A percentile compares a stretch with the other conserved stretches of the same genome.
Conservation (phyloP, 2,888 invertebrate species). For the Sarcophaga subvicina region DNA sequence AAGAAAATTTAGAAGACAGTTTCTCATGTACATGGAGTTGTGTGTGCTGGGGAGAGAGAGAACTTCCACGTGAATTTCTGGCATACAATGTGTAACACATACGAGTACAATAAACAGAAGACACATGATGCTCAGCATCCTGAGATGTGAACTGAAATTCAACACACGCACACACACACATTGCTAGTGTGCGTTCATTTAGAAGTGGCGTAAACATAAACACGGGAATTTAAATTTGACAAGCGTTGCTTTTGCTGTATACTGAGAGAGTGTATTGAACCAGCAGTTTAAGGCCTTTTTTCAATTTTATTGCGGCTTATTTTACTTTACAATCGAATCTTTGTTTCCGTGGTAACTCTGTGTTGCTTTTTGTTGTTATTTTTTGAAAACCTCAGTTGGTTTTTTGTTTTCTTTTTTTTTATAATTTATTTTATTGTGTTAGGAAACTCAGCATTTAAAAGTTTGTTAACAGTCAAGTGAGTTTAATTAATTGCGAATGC, state of each 20-base stretch:
- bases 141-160: neutral
- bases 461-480: neutral
- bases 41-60: no score
- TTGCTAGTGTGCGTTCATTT: neutral
- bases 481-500: neutral
- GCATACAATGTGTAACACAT: neutral
- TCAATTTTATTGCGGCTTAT: constrained; percentile 15
- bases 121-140: neutral
- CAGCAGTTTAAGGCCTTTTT: neutral
- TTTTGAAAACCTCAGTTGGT: neutral
- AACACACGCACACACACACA: no score
- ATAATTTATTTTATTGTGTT: neutral
- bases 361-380: neutral
- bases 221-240: constrained; percentile 30
- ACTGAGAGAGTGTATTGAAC: neutral
- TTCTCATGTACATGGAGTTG: no score
- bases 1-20: no score
- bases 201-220: constrained; percentile 29
- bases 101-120: neutral
- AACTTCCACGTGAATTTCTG: neutral
- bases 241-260: constrained; percentile 3
- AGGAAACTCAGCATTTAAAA: neutral
- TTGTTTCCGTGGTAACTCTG: neutral
- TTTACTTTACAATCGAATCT: neutral
- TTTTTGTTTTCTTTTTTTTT: neutral